These are phyloP conservation scores for Wiebesia pumilae DNA, from an alignment of 1,140 invertebrate species.

Conservation along the genomic window DNA sequence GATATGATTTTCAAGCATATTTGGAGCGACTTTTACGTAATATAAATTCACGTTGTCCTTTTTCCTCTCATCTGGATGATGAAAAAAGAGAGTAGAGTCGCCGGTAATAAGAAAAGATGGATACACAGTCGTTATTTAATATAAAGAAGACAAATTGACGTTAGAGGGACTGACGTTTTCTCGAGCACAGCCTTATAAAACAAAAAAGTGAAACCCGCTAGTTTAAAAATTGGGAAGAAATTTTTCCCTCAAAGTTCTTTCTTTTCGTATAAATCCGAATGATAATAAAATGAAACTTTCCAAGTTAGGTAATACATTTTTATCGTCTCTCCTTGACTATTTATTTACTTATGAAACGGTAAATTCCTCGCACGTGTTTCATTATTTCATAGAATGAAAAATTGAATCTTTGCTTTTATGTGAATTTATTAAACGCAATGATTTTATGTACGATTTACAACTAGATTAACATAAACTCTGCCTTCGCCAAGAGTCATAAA, in stretches of 20 bases:
- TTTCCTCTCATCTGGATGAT: background rate
- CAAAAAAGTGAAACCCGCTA: background rate
- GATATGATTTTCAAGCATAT: background rate
- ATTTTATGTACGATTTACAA: background rate
- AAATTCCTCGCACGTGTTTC: too few species aligned
- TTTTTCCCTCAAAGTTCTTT: background rate
- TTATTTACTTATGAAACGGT: too few species aligned
- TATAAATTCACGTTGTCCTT: background rate
- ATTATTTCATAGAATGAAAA: background rate
- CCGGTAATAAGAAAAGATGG: constrained; percentile 17
- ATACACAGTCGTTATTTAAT: constrained; percentile 21
- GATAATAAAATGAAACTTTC: too few species aligned
- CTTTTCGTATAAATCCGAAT: too few species aligned
- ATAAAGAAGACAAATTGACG: constrained; percentile 21
- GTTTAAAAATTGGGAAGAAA: background rate
- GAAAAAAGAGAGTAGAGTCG: background rate
- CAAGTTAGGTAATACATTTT: too few species aligned
- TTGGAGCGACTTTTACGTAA: background rate
- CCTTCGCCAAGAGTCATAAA: background rate
- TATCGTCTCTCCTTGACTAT: too few species aligned
- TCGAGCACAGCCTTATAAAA: background rate
- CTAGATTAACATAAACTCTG: background rate
- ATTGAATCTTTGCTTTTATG: background rate
- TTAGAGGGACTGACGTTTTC: background rate
- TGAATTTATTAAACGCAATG: background rate